phyloP scores from a whole-genome alignment of 2,888 invertebrate species.

The Bellardia pandia region DNA sequence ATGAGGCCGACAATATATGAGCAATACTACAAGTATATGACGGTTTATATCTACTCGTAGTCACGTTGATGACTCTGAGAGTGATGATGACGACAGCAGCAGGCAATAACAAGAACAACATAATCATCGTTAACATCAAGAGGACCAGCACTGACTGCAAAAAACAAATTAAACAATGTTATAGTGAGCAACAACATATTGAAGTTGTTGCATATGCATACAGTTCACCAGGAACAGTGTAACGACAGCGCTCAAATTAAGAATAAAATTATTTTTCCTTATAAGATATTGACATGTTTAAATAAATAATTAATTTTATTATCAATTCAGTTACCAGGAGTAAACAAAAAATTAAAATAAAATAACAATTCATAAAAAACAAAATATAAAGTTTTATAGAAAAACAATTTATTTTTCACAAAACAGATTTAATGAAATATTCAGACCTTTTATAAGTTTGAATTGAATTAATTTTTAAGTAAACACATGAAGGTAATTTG shows the following conservation, averaged over 20 bases:
- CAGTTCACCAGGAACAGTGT: slow-evolving; percentile 25
- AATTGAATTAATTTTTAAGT: no score
- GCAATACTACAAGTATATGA: slow-evolving; percentile 35
- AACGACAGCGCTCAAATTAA: not conserved
- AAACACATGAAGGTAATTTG: no score
- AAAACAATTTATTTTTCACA: no score
- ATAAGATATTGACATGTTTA: no score
- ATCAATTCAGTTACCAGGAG: no score
- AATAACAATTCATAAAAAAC: no score
- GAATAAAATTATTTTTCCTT: not conserved
- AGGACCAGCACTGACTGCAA: not conserved
- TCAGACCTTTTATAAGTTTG: no score
- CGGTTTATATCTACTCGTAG: slow-evolving; percentile 16
- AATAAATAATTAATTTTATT: no score
- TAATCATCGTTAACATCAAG: slow-evolving; percentile 55
- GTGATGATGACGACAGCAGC: slow-evolving; percentile 59
- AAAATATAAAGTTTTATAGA: no score
- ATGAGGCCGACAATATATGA: slow-evolving; percentile 72
- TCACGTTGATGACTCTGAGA: slow-evolving; percentile 51
- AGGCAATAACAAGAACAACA: slow-evolving; percentile 54
- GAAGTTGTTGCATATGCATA: not conserved
- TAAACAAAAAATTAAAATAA: no score
- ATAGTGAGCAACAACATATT: slow-evolving; percentile 13
- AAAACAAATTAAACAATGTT: slow-evolving; percentile 25
- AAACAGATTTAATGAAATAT: no score